These are phyloP conservation scores for Opisthocomus hoazin DNA, from an alignment of 2,113 vertebrate genomes.

Conservation along the genomic window DNA sequence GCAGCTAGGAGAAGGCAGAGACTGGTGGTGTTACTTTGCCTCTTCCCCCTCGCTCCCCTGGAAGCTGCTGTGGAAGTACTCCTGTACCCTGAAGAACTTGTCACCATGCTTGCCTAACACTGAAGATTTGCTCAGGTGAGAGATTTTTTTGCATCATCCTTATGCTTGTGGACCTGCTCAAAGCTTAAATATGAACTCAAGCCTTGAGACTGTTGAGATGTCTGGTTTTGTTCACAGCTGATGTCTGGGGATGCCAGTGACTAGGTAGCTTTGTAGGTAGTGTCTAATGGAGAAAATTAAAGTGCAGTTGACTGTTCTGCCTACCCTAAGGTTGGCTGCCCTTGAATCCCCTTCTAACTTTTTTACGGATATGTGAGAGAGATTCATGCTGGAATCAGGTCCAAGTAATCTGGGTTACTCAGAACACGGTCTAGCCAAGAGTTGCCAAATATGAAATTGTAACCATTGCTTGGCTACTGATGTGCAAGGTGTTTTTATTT, in stretches of 20 bases:
- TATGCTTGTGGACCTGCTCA: neutral
- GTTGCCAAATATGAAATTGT: neutral
- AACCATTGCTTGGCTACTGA: neutral
- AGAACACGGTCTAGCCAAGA: neutral
- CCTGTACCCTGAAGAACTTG: neutral
- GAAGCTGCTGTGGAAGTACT: neutral
- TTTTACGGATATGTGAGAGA: neutral
- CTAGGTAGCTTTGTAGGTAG: neutral
- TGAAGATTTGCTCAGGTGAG: neutral
- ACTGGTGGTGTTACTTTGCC: rapidly evolving
- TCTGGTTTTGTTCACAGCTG: neutral
- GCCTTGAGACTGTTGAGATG: neutral
- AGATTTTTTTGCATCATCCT: neutral
- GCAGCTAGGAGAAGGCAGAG: neutral
- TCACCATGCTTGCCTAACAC: neutral
- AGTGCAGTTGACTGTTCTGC: neutral
- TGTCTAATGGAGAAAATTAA: neutral
- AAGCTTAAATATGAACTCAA: neutral
- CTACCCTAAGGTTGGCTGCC: neutral
- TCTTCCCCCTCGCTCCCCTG: neutral
- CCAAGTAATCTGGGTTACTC: neutral
- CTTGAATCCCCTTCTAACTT: neutral
- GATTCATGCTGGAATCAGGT: neutral
- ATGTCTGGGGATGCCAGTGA: neutral
- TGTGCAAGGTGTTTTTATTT: neutral